Base-by-base conservation (phyloP, 2,113 vertebrate species). In the Toxotes chatareus region DNA sequence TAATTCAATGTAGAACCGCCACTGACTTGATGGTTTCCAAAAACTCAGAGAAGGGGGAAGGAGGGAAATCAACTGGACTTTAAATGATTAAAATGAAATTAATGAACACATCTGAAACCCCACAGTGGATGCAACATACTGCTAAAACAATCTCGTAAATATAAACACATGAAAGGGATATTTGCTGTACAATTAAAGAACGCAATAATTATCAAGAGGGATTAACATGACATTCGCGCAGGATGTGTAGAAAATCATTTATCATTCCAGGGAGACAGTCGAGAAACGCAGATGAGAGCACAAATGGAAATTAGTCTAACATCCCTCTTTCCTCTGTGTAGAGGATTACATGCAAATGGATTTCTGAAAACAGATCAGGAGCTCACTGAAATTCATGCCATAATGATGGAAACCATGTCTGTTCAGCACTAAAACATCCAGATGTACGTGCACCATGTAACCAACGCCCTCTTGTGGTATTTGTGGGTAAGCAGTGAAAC, bases 401-500 rank as follows among this genome's bases (percentile, higher is more conserved):
- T 16, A 1, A 23, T 44, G 27, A 70, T 23, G 5, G 17, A 42
- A 68, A 47, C 21, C 32, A 8, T 6, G 42, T 44, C 42, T 44
- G 21, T 36, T 17, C 21, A 46, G 10, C 19, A 31, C 46, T 27
- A 21, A 38, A 47, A 27, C 21, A 47, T 47, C 5, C 21, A 27
- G 17, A 55, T 17, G 53, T 40, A 17, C 7, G 4, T 23, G 38
- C 17, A 69, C 19, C 72, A 32, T 47, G 60, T 19, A 65, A 42
- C 0, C 11, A 63, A 14, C 73, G 21, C 84, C 89, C 89, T 82
- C 88, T 51, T 44, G 73, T 92, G 91, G 88, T 69, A 5, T 7
- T 27, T 17, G 7, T 4, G n/a, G 3, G 1, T 16, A 79, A 60
- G 55, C 1, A 36, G 0, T 55, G 11, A 63, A 34, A 46, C 23